Conservation (phyloP, 2,888 invertebrate species). For the Plutella xylostella region DNA sequence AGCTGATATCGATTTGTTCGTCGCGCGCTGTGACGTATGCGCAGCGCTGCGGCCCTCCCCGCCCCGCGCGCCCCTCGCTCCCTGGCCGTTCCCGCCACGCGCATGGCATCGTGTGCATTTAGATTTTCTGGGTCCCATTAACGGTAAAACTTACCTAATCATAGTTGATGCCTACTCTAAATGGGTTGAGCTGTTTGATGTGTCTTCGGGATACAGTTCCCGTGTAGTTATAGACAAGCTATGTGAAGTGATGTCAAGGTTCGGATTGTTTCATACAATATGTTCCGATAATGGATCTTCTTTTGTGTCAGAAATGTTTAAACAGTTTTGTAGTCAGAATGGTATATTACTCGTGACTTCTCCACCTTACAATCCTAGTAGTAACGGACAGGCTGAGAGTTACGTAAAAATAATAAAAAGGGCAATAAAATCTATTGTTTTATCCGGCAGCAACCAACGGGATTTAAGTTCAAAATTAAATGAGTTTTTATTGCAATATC, state of each 20-base stretch:
- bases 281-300: constrained; percentile 12
- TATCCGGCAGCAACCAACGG: constrained; percentile 2
- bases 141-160: constrained; percentile 6
- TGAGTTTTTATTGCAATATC: constrained; percentile 9
- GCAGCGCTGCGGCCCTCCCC: background rate
- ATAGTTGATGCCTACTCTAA: constrained; percentile 4
- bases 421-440: constrained; percentile 8
- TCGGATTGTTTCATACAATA: constrained; percentile 10
- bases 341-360: constrained; percentile 9
- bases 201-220: background rate
- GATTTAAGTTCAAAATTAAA: background rate
- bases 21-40: background rate
- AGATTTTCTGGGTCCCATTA: constrained; percentile 3
- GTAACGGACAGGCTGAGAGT: constrained; percentile 8
- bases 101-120: constrained; percentile 2
- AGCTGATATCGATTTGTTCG: background rate
- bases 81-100: constrained; percentile 6
- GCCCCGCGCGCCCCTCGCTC: background rate
- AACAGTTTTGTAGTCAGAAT: constrained; percentile 6
- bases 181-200: background rate
- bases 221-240: constrained; percentile 6
- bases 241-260: constrained; percentile 8
- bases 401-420: constrained; percentile 11
- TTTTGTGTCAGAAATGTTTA: constrained; percentile 6
- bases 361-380: constrained; percentile 8